A percentile compares a stretch with the other conserved stretches of the same genome.
Evolutionary conservation across 2,888 invertebrate genomes (phyloP).

Genomic region (Aporophyla lueneburgensis): DNA sequence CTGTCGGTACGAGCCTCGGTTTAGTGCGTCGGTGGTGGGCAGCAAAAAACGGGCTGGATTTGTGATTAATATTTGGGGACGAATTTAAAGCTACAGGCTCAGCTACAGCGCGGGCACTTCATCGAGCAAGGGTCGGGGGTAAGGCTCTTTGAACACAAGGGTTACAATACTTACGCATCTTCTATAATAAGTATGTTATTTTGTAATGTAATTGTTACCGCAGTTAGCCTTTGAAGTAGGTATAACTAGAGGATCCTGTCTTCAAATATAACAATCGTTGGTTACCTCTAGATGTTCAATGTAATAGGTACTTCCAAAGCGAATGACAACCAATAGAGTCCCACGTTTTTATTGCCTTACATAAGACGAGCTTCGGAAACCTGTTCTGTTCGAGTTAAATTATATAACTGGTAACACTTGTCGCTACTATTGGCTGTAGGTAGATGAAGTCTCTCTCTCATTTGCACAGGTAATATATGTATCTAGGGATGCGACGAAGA

Average conservation of each 20-base stretch:
- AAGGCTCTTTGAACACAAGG: background rate
- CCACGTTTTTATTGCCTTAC: slow-evolving; percentile 55
- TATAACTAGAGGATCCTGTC: background rate
- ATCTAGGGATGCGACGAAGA: background rate
- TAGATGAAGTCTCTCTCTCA: background rate
- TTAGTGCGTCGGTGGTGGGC: no score
- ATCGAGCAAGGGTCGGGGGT: no score
- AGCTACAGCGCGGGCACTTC: no score
- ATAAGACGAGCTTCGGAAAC: slow-evolving; percentile 37
- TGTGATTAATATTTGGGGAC: no score
- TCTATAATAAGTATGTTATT: no score
- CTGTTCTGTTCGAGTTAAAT: slow-evolving; percentile 41
- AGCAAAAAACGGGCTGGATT: no score
- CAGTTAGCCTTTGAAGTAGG: background rate
- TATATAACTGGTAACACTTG: slow-evolving; percentile 44
- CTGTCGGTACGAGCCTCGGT: no score
- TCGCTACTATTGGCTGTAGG: background rate
- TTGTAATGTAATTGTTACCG: background rate
- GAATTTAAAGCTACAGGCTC: no score
- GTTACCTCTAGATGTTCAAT: background rate
- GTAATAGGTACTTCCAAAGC: background rate
- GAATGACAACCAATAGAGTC: slow-evolving; percentile 28
- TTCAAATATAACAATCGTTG: background rate
- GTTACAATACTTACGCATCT: no score
- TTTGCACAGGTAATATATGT: no score